Evolutionary conservation across 2,113 vertebrate species (phyloP).

Genomic region (Campylomormyrus numenius): DNA sequence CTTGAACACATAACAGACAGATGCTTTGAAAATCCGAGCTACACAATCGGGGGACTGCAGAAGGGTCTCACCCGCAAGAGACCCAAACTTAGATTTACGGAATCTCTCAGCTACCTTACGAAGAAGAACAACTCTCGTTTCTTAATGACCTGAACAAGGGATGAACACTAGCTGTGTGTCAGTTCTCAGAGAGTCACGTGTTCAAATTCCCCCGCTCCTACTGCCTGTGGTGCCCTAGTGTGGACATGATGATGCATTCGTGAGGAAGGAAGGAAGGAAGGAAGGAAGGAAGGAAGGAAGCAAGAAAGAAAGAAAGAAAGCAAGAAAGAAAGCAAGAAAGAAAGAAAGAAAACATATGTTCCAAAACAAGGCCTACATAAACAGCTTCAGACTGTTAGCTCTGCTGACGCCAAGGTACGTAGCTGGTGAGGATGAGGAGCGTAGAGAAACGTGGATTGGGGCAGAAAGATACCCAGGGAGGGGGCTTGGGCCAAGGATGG

Average conservation of each 20-base stretch:
- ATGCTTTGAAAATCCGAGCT: slow-evolving; percentile 17
- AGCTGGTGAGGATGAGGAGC: not conserved
- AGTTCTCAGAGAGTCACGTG: not conserved
- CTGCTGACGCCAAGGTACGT: not conserved
- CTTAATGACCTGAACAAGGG: slow-evolving; percentile 9
- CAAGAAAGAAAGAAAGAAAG: no score
- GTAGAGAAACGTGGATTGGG: not conserved
- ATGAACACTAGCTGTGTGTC: slow-evolving; percentile 2
- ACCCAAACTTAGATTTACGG: not conserved
- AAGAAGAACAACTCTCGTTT: not conserved
- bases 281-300: no score
- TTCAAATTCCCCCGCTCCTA: slow-evolving; percentile 11
- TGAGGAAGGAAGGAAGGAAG: not conserved
- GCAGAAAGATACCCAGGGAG: not conserved
- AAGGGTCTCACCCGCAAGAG: not conserved
- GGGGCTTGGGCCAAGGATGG: not conserved
- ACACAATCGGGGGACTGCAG: not conserved
- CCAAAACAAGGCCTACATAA: slow-evolving; percentile 29
- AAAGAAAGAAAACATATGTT: not conserved
- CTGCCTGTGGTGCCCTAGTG: not conserved
- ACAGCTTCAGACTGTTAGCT: not conserved
- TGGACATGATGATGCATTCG: not conserved
- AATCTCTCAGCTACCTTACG: not conserved
- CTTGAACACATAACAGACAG: slow-evolving; percentile 11
- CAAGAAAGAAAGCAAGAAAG: no score